A percentile compares a stretch with the other conserved stretches of the same genome.
These are phyloP conservation scores for Prunella fulvescens DNA, from an alignment of 2,113 vertebrate species.

Conservation along the genomic window DNA sequence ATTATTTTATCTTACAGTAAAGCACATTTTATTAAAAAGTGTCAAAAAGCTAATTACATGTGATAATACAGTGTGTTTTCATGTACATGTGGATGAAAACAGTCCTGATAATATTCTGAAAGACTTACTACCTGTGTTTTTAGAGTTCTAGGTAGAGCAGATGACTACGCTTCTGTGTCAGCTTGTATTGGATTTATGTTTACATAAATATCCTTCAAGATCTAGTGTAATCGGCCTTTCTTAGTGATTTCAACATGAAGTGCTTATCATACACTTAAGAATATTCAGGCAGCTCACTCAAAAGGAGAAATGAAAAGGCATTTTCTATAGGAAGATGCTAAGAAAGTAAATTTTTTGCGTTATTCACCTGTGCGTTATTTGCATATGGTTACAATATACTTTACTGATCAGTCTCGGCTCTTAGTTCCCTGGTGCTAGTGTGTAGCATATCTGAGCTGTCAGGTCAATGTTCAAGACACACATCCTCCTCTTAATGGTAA, in stretches of 20 bases:
- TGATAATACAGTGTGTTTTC: neutral
- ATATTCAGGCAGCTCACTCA: neutral
- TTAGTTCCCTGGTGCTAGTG: neutral
- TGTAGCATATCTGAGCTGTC: neutral
- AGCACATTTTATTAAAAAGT: neutral
- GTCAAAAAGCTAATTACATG: neutral
- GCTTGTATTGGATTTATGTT: constrained; percentile 1
- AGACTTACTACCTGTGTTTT: neutral
- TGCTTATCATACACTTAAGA: neutral
- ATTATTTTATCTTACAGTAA: neutral
- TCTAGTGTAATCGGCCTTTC: neutral
- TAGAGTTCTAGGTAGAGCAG: neutral
- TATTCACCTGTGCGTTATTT: neutral
- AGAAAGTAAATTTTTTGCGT: neutral
- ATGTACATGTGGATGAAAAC: neutral
- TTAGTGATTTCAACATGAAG: neutral
- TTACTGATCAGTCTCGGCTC: neutral
- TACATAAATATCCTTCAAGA: neutral
- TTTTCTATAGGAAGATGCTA: neutral
- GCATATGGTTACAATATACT: neutral
- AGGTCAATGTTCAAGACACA: neutral
- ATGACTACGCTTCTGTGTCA: neutral
- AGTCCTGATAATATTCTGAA: neutral
- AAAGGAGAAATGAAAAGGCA: neutral
- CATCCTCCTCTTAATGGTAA: neutral